These are phyloP conservation scores for Drosophila siamana DNA, from an alignment of 2,888 invertebrate genomes.

Conservation along the genomic window DNA sequence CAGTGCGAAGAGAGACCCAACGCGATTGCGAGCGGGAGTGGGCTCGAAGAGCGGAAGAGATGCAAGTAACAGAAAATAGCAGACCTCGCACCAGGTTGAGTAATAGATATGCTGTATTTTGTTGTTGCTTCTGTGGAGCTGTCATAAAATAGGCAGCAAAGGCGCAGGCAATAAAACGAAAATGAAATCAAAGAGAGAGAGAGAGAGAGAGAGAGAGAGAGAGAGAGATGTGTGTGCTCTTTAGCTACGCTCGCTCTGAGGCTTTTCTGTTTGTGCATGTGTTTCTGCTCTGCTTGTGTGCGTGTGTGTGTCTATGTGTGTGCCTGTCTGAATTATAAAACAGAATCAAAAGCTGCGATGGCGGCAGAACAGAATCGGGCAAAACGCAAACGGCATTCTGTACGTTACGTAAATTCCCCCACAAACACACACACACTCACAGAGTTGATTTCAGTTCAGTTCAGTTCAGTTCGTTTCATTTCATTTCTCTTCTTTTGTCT, in stretches of 20 bases:
- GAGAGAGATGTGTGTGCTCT: constrained; percentile 18
- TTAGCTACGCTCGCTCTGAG: constrained; percentile 17
- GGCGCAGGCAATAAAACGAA: constrained; percentile 47
- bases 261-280: constrained; percentile 8
- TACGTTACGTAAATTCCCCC: constrained; percentile 71
- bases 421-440: constrained; percentile 2
- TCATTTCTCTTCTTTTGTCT: constrained; percentile 55
- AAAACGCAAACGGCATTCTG: constrained; percentile 64
- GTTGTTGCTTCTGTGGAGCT: constrained; percentile 33
- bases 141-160: constrained; percentile 47
- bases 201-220: constrained; percentile 25
- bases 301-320: constrained; percentile 24
- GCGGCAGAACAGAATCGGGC: constrained; percentile 68
- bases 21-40: constrained; percentile 1
- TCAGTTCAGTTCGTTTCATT: constrained; percentile 40
- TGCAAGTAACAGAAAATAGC: constrained; percentile 43
- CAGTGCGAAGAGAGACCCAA: constrained; percentile 17
- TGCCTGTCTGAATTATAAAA: constrained; percentile 70
- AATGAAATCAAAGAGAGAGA: constrained; percentile 52
- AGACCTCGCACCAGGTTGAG: constrained; percentile 48
- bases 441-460: constrained; percentile 26
- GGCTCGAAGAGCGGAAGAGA: constrained; percentile 14
- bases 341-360: constrained; percentile 78
- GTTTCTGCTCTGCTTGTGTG: constrained; percentile 20
- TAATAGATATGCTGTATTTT: constrained; percentile 67